phyloP scores from a whole-genome alignment of 2,113 vertebrate genomes.

The Grammomys surdaster region DNA sequence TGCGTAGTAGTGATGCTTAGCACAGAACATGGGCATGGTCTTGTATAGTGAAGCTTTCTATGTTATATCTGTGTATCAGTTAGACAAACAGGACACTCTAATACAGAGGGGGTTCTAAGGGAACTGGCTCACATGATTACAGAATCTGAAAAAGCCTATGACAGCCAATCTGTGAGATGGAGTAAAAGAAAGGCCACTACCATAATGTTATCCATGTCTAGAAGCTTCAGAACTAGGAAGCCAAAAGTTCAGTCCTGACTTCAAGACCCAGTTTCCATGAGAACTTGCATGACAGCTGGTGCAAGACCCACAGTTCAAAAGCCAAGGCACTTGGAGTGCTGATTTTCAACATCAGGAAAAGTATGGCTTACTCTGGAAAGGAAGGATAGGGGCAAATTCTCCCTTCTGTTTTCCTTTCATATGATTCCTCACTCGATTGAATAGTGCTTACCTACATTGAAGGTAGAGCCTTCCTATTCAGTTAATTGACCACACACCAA shows the following conservation, averaged over 20 bases:
- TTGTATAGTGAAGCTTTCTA: background rate
- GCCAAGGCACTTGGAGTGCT: too few relatives aligned
- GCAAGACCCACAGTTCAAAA: background rate
- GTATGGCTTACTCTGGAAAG: background rate
- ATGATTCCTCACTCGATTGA: background rate
- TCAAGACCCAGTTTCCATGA: background rate
- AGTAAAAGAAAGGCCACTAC: background rate
- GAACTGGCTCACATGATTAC: too few relatives aligned
- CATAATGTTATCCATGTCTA: background rate
- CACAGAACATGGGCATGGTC: background rate
- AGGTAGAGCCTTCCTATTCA: background rate
- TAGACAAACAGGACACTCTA: background rate
- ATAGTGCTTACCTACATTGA: background rate
- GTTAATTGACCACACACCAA: background rate
- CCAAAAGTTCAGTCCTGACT: background rate
- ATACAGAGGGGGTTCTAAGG: background rate
- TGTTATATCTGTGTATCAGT: background rate
- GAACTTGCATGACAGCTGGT: background rate
- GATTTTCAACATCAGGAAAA: background rate
- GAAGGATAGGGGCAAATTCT: background rate
- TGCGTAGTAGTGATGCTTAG: background rate
- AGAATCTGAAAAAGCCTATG: background rate
- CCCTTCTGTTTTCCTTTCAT: background rate
- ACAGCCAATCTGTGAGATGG: background rate
- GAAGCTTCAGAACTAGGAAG: background rate